Percentiles rank a stretch among this genome's conserved stretches.
Evolutionary conservation across 2,888 invertebrate species (phyloP).

Genomic region (Blastobasis lacticolella): DNA sequence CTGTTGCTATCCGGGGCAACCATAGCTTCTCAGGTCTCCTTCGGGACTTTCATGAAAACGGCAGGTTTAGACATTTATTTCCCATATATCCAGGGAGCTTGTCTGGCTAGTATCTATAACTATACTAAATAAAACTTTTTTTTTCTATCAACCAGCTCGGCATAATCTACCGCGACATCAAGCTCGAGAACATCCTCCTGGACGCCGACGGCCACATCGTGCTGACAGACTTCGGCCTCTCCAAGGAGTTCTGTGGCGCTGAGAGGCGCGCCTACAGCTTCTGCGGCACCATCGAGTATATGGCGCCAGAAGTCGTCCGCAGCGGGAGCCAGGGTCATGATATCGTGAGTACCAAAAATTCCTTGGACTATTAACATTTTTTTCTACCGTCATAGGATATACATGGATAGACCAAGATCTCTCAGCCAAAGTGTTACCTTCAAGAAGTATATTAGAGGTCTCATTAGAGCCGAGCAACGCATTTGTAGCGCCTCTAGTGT

Average conservation of each 20-base stretch:
- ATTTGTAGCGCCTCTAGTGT: too few species aligned
- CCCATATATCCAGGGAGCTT: background rate
- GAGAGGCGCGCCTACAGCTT: constrained; percentile 95
- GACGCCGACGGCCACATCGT: constrained; percentile 97
- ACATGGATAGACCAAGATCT: too few species aligned
- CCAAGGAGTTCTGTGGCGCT: constrained; percentile 89
- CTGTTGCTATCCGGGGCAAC: too few species aligned
- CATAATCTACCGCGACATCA: constrained; percentile 98
- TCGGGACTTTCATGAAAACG: too few species aligned
- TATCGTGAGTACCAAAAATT: constrained; percentile 82
- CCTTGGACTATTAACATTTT: background rate
- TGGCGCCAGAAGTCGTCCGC: constrained; percentile 92
- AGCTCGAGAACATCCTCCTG: constrained; percentile 96
- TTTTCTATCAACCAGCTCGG: constrained; percentile 80
- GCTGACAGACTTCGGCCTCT: constrained; percentile 97
- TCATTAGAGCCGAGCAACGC: too few species aligned
- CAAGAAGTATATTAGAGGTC: too few species aligned
- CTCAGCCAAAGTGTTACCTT: too few species aligned
- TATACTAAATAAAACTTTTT: background rate
- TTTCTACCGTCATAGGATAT: too few species aligned
- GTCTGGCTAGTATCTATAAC: background rate
- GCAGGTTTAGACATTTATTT: background rate
- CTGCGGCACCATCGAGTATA: constrained; percentile 98
- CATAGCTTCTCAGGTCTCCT: too few species aligned
- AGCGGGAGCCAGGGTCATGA: constrained; percentile 94